These are phyloP conservation scores for Cheilosia soror DNA, from an alignment of 2,888 invertebrate species.

Conservation along the genomic window DNA sequence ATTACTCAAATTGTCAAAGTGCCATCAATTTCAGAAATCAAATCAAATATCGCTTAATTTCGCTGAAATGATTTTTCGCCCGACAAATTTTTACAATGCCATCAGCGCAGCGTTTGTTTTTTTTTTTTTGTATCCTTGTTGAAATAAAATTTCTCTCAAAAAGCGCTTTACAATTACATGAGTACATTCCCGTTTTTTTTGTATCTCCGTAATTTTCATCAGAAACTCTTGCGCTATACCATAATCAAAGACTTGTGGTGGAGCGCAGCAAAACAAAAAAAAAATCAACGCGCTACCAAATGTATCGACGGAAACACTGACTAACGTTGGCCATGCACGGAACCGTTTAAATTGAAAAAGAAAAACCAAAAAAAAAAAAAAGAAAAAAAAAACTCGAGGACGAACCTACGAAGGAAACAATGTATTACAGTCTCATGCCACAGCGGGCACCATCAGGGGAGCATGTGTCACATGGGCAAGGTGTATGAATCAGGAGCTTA, in stretches of 20 bases:
- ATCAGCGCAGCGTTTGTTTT: neutral
- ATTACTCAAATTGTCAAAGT: slow-evolving; percentile 27
- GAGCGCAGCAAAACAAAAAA: neutral
- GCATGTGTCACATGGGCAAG: slow-evolving; percentile 66
- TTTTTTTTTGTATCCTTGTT: neutral
- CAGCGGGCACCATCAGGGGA: slow-evolving; percentile 14
- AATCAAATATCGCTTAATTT: slow-evolving; percentile 62
- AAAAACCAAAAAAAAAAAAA: slow-evolving; percentile 1
- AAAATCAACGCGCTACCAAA: neutral
- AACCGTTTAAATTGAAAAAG: slow-evolving; percentile 10
- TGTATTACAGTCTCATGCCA: slow-evolving; percentile 38
- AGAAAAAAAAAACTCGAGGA: neutral
- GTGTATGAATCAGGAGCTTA: slow-evolving; percentile 70
- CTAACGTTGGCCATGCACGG: slow-evolving; percentile 22
- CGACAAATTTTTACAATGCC: neutral
- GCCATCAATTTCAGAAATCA: slow-evolving; percentile 55
- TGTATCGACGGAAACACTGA: slow-evolving; percentile 36
- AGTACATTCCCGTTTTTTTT: too few species aligned
- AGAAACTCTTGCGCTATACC: slow-evolving; percentile 8
- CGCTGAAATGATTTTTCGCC: slow-evolving; percentile 27
- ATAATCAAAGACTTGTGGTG: slow-evolving; percentile 19
- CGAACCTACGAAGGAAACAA: slow-evolving; percentile 28
- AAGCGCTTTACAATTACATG: too few species aligned
- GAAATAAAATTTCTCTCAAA: too few species aligned
- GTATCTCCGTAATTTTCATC: neutral